Base-by-base conservation (phyloP, 2,113 vertebrate species). In the Agapornis roseicollis region DNA sequence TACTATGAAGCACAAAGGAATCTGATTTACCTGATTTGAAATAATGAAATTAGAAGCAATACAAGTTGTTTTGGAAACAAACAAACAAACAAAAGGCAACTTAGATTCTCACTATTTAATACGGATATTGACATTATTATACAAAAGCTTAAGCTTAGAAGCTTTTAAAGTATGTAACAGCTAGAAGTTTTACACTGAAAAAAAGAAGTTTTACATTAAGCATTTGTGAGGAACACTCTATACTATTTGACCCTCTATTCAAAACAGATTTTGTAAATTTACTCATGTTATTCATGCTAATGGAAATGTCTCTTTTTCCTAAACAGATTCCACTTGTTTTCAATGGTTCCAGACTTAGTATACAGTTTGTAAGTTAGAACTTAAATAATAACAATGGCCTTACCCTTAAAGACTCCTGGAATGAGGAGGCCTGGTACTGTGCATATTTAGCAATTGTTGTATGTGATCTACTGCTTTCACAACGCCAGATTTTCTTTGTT, bases 391-490 rank as follows among this genome's bases (percentile, higher is more conserved):
- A 37, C n/a, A 41, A 90, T 37, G 27, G 49, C 98, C 98, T 98
- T 93, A 99, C 99, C 98, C 99, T 98, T 91, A 99, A 98, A 46
- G 99, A 99, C 97, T 99, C 99, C 98, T 99, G 99, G 98, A 99
- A 99, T 89, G 99, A 99, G 28, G 99, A 99, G 50, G 99, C 99
- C 97, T 99, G 99, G 97, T 99, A 99, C 96, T 99, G 99, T 95
- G 99, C 99, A 94, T 99, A 99, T 97, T 99, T 99, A 97, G 99
- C 98, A 98, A 99, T 99, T 95, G 99, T 99, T 94, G 99, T 99
- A 95, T 99, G 99, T 61, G 99, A 99, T 96, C 98, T 98, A 97
- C 99, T 99, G 98, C 99, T 99, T 98, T 99, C 99, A 92, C 99
- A 99, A 96, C 99, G 99, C 99, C 99, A 99, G 97, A 99, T 99